phyloP scores from a whole-genome alignment of 2,113 vertebrate genomes.

The Cettia cetti region DNA sequence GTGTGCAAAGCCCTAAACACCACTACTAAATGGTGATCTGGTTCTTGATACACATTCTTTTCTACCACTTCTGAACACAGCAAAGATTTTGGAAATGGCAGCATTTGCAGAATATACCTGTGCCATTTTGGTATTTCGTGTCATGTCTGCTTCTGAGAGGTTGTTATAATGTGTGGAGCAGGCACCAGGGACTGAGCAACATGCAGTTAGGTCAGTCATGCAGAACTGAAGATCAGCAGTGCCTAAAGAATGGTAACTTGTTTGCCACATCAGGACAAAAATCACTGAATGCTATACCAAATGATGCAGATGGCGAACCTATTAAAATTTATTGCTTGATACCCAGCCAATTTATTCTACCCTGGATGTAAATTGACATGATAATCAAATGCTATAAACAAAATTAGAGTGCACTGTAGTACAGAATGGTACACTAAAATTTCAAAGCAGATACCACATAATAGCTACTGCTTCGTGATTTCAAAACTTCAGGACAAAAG shows the following conservation, averaged over 20 bases:
- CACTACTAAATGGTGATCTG: neutral
- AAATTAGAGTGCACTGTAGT: neutral
- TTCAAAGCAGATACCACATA: neutral
- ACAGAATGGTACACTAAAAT: neutral
- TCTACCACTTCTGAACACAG: neutral
- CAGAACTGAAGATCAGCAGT: neutral
- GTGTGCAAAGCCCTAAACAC: neutral
- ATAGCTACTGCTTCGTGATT: neutral
- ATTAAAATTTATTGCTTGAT: slow-evolving; percentile 3
- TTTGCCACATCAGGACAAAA: slow-evolving; percentile 29
- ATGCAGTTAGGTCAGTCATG: neutral
- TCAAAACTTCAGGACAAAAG: neutral
- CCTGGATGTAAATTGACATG: slow-evolving; percentile 16
- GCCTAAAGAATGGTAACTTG: neutral
- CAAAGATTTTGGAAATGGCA: neutral
- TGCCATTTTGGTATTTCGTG: neutral
- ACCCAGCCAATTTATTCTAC: neutral
- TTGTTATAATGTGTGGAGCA: neutral
- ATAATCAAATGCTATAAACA: slow-evolving; percentile 38
- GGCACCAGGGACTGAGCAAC: neutral
- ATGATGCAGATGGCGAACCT: slow-evolving; percentile 39
- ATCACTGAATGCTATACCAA: neutral
- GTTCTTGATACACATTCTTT: neutral
- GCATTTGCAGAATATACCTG: neutral
- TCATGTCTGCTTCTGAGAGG: neutral